A percentile compares a stretch with the other conserved stretches of the same genome.
These are phyloP conservation scores for Melanaphis sacchari DNA, from an alignment of 1,140 invertebrate species.

Conservation along the genomic window DNA sequence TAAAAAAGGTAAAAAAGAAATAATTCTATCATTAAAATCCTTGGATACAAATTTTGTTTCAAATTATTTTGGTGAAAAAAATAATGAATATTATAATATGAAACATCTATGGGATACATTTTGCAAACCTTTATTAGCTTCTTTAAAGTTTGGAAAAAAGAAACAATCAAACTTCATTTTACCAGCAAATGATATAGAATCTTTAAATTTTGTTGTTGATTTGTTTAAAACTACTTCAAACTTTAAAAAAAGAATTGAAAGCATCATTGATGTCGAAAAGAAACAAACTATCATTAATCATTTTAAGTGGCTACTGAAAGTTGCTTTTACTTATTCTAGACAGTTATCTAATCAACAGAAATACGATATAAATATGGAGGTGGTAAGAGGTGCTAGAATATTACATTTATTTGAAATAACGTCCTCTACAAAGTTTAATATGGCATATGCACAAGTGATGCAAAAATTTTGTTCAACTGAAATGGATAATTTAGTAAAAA, in stretches of 20 bases:
- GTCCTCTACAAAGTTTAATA: background rate
- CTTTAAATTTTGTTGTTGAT: background rate
- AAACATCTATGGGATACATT: slow-evolving; percentile 15
- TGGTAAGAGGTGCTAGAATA: slow-evolving; percentile 35
- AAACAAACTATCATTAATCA: slow-evolving; percentile 3
- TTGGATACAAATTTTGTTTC: background rate
- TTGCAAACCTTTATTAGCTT: background rate
- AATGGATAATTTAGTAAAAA: background rate
- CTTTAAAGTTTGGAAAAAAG: background rate
- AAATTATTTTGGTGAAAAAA: background rate
- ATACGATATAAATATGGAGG: slow-evolving; percentile 58
- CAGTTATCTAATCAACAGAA: slow-evolving; percentile 41
- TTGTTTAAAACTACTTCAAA: slow-evolving; percentile 24
- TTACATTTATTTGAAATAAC: background rate
- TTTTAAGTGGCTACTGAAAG: slow-evolving; percentile 22
- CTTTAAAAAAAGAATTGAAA: background rate
- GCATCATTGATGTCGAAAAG: background rate
- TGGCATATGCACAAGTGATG: background rate
- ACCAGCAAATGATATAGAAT: slow-evolving; percentile 32
- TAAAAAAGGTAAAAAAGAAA: background rate
- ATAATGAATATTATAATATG: background rate
- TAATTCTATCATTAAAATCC: background rate
- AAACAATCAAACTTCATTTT: background rate
- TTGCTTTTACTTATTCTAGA: background rate
- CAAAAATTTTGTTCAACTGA: background rate